phyloP scores from a whole-genome alignment of 2,888 invertebrate species.

The Pachymerium ferrugineum region DNA sequence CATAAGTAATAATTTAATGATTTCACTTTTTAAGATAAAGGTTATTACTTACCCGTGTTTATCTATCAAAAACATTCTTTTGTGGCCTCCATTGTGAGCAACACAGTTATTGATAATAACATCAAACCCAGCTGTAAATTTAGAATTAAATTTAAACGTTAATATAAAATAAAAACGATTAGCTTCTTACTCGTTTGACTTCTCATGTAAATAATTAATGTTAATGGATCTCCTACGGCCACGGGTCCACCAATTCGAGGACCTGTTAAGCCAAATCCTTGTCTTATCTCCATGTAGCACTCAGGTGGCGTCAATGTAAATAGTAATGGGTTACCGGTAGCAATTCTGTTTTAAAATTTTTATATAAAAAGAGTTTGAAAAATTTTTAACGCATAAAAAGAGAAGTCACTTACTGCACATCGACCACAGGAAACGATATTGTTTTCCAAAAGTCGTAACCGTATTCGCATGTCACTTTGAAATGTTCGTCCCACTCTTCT shows the following conservation, averaged over 20 bases:
- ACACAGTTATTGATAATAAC: slow-evolving; percentile 91
- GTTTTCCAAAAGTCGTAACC: slow-evolving; percentile 97
- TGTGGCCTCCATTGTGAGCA: slow-evolving; percentile 88
- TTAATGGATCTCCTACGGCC: slow-evolving; percentile 84
- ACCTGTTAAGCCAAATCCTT: slow-evolving; percentile 82
- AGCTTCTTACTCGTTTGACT: slow-evolving; percentile 79
- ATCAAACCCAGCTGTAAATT: slow-evolving; percentile 93
- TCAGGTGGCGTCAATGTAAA: slow-evolving; percentile 89
- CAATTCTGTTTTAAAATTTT: slow-evolving; percentile 65
- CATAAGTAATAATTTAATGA: slow-evolving; percentile 38
- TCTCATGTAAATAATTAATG: slow-evolving; percentile 87
- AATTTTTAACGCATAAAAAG: slow-evolving; percentile 1
- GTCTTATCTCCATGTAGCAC: slow-evolving; percentile 91
- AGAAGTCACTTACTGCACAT: slow-evolving; percentile 76
- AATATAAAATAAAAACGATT: too few relatives aligned
- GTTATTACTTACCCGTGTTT: slow-evolving; percentile 66
- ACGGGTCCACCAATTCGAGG: slow-evolving; percentile 82
- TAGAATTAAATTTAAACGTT: too few relatives aligned
- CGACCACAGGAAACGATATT: slow-evolving; percentile 87
- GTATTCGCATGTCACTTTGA: slow-evolving; percentile 92
- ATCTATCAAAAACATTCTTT: slow-evolving; percentile 84
- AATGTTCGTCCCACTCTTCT: slow-evolving; percentile 90
- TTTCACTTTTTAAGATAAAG: neutral
- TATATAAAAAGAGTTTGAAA: slow-evolving; percentile 41
- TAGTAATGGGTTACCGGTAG: slow-evolving; percentile 88